phyloP scores from a whole-genome alignment of 2,113 vertebrate species.

The Malaclemys terrapin region DNA sequence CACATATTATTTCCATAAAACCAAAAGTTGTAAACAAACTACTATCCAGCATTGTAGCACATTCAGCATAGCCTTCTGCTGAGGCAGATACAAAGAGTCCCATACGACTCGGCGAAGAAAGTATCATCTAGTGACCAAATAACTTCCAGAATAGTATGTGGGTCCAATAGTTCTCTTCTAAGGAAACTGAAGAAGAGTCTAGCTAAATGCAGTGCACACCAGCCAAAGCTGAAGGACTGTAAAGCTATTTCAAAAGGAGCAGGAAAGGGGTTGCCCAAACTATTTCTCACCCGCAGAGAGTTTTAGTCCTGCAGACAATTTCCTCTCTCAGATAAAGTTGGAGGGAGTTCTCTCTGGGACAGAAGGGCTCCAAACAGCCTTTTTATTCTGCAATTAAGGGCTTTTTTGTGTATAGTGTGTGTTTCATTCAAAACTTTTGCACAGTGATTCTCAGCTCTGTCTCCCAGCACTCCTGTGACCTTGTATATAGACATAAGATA shows the following conservation, averaged over 20 bases:
- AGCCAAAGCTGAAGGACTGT: not conserved
- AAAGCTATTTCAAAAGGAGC: not conserved
- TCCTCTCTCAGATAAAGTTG: not conserved
- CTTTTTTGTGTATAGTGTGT: not conserved
- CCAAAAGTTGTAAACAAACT: not conserved
- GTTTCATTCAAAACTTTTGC: not conserved
- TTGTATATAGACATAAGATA: not conserved
- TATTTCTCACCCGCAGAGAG: not conserved
- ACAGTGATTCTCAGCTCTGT: not conserved
- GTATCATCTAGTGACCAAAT: not conserved
- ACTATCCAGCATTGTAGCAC: not conserved
- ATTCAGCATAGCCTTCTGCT: not conserved
- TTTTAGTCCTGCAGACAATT: not conserved
- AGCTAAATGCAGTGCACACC: not conserved
- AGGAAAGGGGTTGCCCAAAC: not conserved
- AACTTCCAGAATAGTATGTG: not conserved
- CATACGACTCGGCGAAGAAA: not conserved
- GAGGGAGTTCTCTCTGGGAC: not conserved
- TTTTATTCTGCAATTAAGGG: not conserved
- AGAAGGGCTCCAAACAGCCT: not conserved
- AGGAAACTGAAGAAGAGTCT: not conserved
- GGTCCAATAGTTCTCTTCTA: not conserved
- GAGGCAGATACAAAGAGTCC: not conserved
- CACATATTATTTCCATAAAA: not conserved
- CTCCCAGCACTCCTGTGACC: not conserved